Evolutionary conservation across 1,140 invertebrate genomes (phyloP).

Genomic region (Frieseomelitta varia): DNA sequence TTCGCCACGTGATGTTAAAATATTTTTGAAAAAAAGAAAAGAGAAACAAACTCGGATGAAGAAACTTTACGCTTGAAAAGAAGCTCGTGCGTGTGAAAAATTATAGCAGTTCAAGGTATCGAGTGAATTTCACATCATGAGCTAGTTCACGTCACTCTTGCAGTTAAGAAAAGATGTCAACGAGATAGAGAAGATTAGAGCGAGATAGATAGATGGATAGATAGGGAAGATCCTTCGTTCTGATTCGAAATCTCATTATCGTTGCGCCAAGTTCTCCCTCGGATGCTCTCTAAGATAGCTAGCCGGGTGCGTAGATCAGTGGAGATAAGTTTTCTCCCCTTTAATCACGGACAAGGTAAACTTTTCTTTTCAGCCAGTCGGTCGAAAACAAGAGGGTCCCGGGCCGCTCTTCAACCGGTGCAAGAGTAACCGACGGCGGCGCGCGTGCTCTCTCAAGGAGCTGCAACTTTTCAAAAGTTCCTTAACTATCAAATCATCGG

Average conservation of each 20-base stretch:
- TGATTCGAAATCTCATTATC: slow-evolving; percentile 38
- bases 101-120: no score
- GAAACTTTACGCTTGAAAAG: no score
- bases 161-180: no score
- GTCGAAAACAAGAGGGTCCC: slow-evolving; percentile 20
- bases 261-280: background rate
- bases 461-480: slow-evolving; percentile 24
- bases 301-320: slow-evolving; percentile 29
- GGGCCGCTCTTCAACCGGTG: slow-evolving; percentile 4
- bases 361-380: slow-evolving; percentile 33
- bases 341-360: slow-evolving; percentile 41
- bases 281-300: background rate
- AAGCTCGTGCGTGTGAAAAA: no score
- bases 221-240: background rate
- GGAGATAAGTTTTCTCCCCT: slow-evolving; percentile 32
- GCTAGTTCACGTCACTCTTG: no score
- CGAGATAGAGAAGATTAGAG: no score
- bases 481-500: slow-evolving; percentile 47
- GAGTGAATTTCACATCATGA: no score
- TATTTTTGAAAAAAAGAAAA: no score
- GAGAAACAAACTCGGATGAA: no score
- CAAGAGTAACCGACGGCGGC: background rate
- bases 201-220: background rate
- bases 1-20: no score
- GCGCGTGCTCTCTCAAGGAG: background rate